Evolutionary conservation across 2,888 invertebrate genomes (phyloP), one percentile per base, ranked within the genome.

Genomic region (Adela reaumurella): DNA sequence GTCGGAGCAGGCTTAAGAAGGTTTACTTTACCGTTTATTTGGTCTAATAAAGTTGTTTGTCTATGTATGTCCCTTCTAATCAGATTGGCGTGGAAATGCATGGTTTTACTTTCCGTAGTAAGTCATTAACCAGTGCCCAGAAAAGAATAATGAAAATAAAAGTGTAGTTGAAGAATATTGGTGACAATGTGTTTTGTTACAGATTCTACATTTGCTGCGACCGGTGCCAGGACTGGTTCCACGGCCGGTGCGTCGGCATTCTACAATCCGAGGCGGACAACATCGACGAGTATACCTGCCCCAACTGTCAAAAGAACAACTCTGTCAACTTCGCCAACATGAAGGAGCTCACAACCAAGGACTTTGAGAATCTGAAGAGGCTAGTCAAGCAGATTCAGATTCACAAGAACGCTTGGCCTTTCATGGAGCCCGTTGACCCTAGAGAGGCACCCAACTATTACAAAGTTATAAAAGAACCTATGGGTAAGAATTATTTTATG

Each of bases 131-230:
- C 14, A 14, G 35, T 10, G 35, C 35, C 35, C 35, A 29, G 14
- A 14, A 14, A 29, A 14, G 14, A 29, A 29, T 10, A 29, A 11
- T 29, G 14, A 49, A 18, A 11, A 20, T 49, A n/a, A n/a, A n/a
- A n/a, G n/a, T n/a, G n/a, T n/a, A n/a, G n/a, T n/a, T n/a, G 46
- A 48, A 17, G n/a, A n/a, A n/a, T n/a, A 24, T 24, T 24, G 8
- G 24, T 6, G 24, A 24, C 24, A 24, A 24, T 8, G 4, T 24
- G 8, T 24, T 49, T 55, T 49, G 49, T 73, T 81, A 42, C 66
- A 94, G 94, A 71, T 98, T 98, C 83, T 99, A 98, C 72, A 97
- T 99, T 62, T 97, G 97, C 66, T 99, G 99, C 70, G 99, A 99
- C 78, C 88, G 91, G 54, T 99, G 99, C 71, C 95, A 97, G 70